A percentile compares a stretch with the other conserved stretches of the same genome.
Evolutionary conservation across 2,797 vertebrate species (phyloP).

Genomic region (Labeo calbasu): DNA sequence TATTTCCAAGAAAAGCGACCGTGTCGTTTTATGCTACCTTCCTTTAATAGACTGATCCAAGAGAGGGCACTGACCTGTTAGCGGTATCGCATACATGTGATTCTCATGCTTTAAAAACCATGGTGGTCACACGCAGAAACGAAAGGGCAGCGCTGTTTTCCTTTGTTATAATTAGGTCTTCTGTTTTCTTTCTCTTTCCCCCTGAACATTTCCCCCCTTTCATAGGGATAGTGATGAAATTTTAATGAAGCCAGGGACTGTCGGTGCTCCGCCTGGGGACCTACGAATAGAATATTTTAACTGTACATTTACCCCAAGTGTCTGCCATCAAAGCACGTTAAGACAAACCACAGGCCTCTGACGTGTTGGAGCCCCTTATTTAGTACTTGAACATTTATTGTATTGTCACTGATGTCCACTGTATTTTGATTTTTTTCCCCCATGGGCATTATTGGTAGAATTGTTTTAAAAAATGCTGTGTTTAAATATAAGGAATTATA

Average conservation of each 20-base stretch:
- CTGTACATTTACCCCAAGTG: slow-evolving; percentile 99
- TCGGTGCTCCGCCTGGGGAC: slow-evolving; percentile 94
- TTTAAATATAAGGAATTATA: not conserved
- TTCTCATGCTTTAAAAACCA: slow-evolving; percentile 56
- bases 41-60: slow-evolving; percentile 53
- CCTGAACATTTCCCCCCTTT: slow-evolving; percentile 80
- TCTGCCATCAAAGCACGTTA: slow-evolving; percentile 93
- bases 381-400: slow-evolving; percentile 65
- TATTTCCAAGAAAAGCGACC: not conserved
- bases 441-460: too few relatives aligned
- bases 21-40: slow-evolving; percentile 51
- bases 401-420: slow-evolving; percentile 45
- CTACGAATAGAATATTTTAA: slow-evolving; percentile 96
- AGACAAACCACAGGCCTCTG: slow-evolving; percentile 85
- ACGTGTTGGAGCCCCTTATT: slow-evolving; percentile 78
- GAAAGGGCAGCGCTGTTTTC: slow-evolving; percentile 78
- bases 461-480: too few relatives aligned
- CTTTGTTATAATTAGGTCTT: slow-evolving; percentile 85
- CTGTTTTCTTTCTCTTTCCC: slow-evolving; percentile 84
- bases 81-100: slow-evolving; percentile 52
- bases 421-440: not conserved
- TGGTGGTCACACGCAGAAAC: slow-evolving; percentile 68
- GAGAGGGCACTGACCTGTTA: slow-evolving; percentile 62
- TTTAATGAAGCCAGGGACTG: slow-evolving; percentile 98
- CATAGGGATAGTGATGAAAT: slow-evolving; percentile 97